A percentile compares a stretch with the other conserved stretches of the same genome.
phyloP scores from a whole-genome alignment of 1,140 invertebrate species.

The Cardiocondyla obscurior region DNA sequence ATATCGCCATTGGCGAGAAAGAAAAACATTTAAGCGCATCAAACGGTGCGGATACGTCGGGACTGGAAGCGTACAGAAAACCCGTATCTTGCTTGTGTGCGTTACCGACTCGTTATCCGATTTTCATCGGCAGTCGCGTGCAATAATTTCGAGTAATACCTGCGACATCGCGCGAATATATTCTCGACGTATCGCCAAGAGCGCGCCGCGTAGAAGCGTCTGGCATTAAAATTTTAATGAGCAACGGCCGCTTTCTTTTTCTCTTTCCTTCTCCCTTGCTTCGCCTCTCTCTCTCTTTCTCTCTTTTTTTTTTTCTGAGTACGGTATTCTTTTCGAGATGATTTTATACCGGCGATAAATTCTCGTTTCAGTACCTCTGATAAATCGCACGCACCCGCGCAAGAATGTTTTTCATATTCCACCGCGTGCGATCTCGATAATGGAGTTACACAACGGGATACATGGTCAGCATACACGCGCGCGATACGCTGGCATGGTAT shows the following conservation, averaged over 20 bases:
- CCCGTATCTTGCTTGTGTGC: not conserved
- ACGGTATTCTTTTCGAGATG: not conserved
- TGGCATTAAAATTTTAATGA: conserved; percentile 44
- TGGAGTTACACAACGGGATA: conserved; percentile 34
- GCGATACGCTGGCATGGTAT: conserved; percentile 5
- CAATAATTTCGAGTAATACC: conserved; percentile 1
- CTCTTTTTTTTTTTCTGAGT: not conserved
- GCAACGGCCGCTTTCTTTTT: not conserved
- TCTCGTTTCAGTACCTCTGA: conserved; percentile 2
- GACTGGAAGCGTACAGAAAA: not conserved
- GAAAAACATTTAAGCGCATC: not conserved
- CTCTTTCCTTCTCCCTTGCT: not conserved
- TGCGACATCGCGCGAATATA: not conserved
- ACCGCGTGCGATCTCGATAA: conserved; percentile 10
- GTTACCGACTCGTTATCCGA: not conserved
- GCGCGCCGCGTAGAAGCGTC: not conserved
- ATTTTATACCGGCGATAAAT: conserved; percentile 37
- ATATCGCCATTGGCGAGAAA: not conserved
- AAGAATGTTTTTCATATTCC: conserved; percentile 48
- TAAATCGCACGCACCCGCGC: conserved; percentile 36
- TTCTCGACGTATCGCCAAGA: not conserved
- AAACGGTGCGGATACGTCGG: not conserved
- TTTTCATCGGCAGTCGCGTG: not conserved
- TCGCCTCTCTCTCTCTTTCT: too few species aligned
- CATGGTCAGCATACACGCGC: not conserved